Conservation (phyloP, 2,888 invertebrate genomes). For the Apodemia mormo region DNA sequence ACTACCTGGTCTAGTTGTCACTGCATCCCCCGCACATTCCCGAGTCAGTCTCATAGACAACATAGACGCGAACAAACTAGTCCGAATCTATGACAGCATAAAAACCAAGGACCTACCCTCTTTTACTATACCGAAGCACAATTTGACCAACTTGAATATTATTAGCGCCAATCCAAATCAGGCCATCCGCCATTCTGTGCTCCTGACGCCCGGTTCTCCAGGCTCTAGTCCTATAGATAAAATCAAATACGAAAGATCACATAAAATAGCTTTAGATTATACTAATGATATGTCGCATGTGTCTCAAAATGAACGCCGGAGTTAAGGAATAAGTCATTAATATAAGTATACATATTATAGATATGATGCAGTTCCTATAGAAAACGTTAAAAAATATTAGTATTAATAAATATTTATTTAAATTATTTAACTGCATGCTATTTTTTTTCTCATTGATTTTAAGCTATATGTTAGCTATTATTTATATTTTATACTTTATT, state of each 20-base stretch:
- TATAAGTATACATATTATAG: slow-evolving; percentile 18
- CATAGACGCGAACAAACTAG: slow-evolving; percentile 62
- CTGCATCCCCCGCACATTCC: slow-evolving; percentile 62
- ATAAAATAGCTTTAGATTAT: slow-evolving; percentile 59
- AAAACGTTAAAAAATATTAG: slow-evolving; percentile 20
- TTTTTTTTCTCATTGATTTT: slow-evolving; percentile 10
- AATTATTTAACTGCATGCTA: slow-evolving; percentile 15
- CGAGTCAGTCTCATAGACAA: slow-evolving; percentile 51
- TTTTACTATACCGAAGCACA: slow-evolving; percentile 70
- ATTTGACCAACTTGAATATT: slow-evolving; percentile 54
- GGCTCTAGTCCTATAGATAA: slow-evolving; percentile 57
- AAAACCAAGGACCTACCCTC: slow-evolving; percentile 64
- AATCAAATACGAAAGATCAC: slow-evolving; percentile 53
- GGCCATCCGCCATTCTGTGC: slow-evolving; percentile 52
- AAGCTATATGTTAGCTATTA: not conserved
- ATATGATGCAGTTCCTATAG: slow-evolving; percentile 37
- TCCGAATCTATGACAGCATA: slow-evolving; percentile 69
- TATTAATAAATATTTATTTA: slow-evolving; percentile 17
- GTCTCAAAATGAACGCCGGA: slow-evolving; percentile 36
- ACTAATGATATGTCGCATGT: slow-evolving; percentile 44
- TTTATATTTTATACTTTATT: not conserved
- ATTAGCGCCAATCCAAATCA: slow-evolving; percentile 47
- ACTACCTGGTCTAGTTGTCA: slow-evolving; percentile 65
- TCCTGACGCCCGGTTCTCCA: slow-evolving; percentile 76
- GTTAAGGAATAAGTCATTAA: slow-evolving; percentile 37